Percentiles rank a stretch among this genome's conserved stretches.
phyloP scores from a whole-genome alignment of 2,797 vertebrate genomes.

The Vespertilio murinus region DNA sequence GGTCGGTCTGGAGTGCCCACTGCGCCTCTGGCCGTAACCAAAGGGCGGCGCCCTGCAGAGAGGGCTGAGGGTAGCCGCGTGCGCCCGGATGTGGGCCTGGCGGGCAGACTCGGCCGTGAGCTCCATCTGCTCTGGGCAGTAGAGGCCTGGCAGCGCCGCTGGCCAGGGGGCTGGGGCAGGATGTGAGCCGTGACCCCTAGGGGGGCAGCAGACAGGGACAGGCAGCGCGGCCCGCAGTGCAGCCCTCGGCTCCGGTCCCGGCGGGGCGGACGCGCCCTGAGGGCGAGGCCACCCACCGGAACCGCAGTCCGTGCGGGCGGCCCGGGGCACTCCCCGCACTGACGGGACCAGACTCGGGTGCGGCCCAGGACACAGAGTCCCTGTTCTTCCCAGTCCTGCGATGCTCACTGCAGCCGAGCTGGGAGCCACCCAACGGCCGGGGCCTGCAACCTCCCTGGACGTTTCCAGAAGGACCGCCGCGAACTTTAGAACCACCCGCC shows the following conservation, averaged over 20 bases:
- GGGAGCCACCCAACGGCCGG: not conserved
- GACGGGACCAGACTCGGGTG: not conserved
- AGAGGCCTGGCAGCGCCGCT: not conserved
- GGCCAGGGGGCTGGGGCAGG: not conserved
- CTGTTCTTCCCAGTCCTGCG: not conserved
- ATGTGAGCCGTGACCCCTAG: not conserved
- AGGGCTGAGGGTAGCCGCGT: not conserved
- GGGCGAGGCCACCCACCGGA: not conserved
- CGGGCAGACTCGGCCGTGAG: too few species aligned
- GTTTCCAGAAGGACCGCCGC: not conserved
- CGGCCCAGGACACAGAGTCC: not conserved
- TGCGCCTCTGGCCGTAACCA: not conserved
- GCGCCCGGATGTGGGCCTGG: not conserved
- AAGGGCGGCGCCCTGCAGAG: not conserved
- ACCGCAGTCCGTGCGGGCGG: fast-evolving
- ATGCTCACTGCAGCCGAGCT: not conserved
- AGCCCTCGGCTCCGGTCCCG: not conserved
- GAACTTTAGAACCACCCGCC: too few species aligned
- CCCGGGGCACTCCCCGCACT: not conserved
- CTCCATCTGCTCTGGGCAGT: not conserved
- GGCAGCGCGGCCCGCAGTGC: not conserved
- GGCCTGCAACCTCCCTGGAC: not conserved
- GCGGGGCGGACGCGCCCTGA: not conserved
- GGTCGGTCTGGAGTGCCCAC: not conserved
- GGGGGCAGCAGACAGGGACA: not conserved